Conservation (phyloP, 1,140 invertebrate genomes). For the Tetramorium simillimum region DNA sequence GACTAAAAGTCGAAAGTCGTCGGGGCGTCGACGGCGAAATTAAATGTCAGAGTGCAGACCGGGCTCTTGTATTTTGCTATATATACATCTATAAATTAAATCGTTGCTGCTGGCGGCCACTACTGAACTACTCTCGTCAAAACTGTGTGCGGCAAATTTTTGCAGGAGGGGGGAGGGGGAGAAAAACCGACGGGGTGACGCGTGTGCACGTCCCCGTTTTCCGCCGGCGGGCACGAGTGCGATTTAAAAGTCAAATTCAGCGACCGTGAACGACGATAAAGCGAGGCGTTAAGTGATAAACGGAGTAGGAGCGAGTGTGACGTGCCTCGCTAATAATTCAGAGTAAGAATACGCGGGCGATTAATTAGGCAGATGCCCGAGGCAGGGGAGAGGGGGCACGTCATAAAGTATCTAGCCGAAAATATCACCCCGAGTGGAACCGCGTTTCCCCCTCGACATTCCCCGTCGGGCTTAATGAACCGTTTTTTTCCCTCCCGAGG, state of each 20-base stretch:
- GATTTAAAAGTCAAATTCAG: slow-evolving; percentile 49
- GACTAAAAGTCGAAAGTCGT: background rate
- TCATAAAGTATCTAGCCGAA: background rate
- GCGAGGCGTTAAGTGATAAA: slow-evolving; percentile 26
- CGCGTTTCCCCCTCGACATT: background rate
- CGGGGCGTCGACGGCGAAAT: background rate
- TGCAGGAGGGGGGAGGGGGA: too few relatives aligned
- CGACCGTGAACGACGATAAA: slow-evolving; percentile 23
- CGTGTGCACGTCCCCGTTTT: background rate
- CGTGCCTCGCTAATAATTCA: slow-evolving; percentile 27
- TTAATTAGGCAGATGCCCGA: slow-evolving; percentile 33
- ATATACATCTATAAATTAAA: background rate
- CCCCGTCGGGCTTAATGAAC: background rate
- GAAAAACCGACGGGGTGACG: background rate
- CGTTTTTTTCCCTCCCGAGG: background rate
- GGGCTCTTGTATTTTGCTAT: background rate
- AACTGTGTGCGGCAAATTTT: background rate
- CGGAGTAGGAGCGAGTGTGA: background rate
- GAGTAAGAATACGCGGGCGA: slow-evolving; percentile 15
- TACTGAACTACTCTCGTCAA: background rate
- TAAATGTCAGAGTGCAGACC: background rate
- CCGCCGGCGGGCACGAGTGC: background rate
- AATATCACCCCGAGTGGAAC: background rate
- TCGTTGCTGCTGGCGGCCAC: background rate
- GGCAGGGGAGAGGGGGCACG: background rate